Base-by-base conservation (phyloP, 2,888 invertebrate genomes). In the Lumbricus terrestris region DNA sequence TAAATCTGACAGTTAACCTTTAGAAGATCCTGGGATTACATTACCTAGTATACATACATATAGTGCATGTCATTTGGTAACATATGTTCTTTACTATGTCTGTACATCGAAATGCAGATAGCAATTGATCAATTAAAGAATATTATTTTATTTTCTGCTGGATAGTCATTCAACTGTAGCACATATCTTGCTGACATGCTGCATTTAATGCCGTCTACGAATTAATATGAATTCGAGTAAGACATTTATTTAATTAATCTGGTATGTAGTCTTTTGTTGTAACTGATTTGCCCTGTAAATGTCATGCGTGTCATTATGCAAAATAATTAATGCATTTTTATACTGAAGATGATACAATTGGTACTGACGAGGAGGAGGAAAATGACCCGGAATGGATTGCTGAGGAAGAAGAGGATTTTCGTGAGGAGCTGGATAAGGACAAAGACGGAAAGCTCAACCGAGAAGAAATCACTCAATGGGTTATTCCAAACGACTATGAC, bases 371-470 rank as follows among this genome's bases (percentile, higher is more conserved):
- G 3, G 90, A 88, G 89, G 96, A 96, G 5, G 96, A 96, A 37
- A 97, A 97, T 90, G 98, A 98, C 93, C 99, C 99, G 0, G 98
- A 98, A 93, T 99, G 99, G 99, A 98, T 99, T 88, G 96, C 96
- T 94, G 97, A 97, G 94, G 99, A 99, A 95, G 96, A 98, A 40
- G 98, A 98, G 93, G 97, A 98, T 94, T 99, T 99, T 95, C 95
- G 96, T 38, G 96, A 96, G 83, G 97, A 97, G 95, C 96, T 98
- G 88, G 97, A 97, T 94, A 97, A 97, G 93, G 97, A 98, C 95
- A 96, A 96, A 90, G 97, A 98, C 95, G 97, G 97, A 38, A 97
- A 96, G 94, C 96, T 99, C 96, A 97, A 98, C 94, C 96, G 96
- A 91, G 96, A 96, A 88, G 99, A 99, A 95, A 98, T 98, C 82